Evolutionary conservation across 2,113 vertebrate genomes (phyloP).

Genomic region (Grammomys dolichurus): DNA sequence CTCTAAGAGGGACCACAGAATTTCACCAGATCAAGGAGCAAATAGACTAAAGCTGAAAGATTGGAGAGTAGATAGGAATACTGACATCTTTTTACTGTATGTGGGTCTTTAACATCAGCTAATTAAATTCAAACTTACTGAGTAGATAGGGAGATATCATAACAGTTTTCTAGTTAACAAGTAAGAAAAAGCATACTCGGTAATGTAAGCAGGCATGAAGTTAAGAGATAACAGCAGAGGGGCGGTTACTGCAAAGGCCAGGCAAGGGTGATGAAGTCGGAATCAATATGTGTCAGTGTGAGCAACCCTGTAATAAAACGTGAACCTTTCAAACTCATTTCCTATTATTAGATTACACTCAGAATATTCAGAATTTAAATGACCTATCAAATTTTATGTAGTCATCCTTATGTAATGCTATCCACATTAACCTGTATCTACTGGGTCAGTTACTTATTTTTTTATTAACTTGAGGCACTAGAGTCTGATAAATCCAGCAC

Average conservation of each 20-base stretch:
- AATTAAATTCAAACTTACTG: slow-evolving; percentile 35
- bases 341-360: slow-evolving; percentile 69
- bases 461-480: slow-evolving; percentile 67
- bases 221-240: not conserved
- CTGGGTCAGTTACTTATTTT: slow-evolving; percentile 65
- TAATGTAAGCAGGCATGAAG: not conserved
- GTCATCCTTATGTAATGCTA: slow-evolving; percentile 66
- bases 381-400: slow-evolving; percentile 77
- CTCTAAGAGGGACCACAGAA: not conserved
- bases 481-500: slow-evolving; percentile 39
- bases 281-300: slow-evolving; percentile 52
- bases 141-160: not conserved
- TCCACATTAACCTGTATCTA: slow-evolving; percentile 65
- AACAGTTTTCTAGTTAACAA: not conserved
- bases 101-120: not conserved
- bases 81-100: not conserved
- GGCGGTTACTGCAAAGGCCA: not conserved
- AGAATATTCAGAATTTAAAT: slow-evolving; percentile 73
- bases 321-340: slow-evolving; percentile 63
- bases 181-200: not conserved
- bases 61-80: not conserved
- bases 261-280: slow-evolving; percentile 21
- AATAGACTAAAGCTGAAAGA: not conserved
- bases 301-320: slow-evolving; percentile 53
- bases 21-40: not conserved